Percentiles rank a stretch among this genome's conserved stretches.
These are phyloP conservation scores for Heliocidaris tuberculata DNA, from an alignment of 35 echinoderm and acorn worm species.

Conservation along the genomic window DNA sequence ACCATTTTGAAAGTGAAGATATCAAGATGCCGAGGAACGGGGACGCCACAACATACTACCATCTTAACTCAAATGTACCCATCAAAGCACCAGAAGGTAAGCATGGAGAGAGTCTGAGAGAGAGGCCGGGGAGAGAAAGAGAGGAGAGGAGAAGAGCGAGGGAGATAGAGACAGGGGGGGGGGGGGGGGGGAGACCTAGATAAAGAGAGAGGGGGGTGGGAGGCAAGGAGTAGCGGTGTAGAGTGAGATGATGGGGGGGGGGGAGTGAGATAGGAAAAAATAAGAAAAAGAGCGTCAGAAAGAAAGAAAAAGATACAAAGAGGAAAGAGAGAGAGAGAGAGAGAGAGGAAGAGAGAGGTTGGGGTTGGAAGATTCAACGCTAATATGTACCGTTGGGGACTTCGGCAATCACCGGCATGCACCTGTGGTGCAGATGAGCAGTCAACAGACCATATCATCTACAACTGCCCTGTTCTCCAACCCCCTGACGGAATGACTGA, in stretches of 20 bases:
- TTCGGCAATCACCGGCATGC: too few relatives aligned
- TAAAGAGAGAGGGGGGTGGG: too few relatives aligned
- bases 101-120: background rate
- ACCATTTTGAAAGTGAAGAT: background rate
- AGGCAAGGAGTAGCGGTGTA: too few relatives aligned
- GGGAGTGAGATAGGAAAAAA: background rate
- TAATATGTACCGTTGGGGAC: too few relatives aligned
- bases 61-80: constrained; percentile 56
- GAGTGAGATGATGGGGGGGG: too few relatives aligned
- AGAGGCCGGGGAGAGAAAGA: too few relatives aligned
- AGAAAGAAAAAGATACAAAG: background rate
- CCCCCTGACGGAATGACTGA: background rate
- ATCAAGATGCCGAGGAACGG: constrained; percentile 57
- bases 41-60: constrained; percentile 53
- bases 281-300: background rate
- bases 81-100: constrained; percentile 61
- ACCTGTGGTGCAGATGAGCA: too few relatives aligned
- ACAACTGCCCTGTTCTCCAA: too few relatives aligned
- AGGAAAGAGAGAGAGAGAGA: background rate
- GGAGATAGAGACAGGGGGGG: too few relatives aligned
- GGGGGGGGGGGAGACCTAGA: too few relatives aligned
- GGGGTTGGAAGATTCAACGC: background rate
- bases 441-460: too few relatives aligned
- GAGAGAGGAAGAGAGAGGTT: background rate
- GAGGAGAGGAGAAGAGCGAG: too few relatives aligned